Percentiles rank a stretch among this genome's conserved stretches.
Evolutionary conservation across 2,113 vertebrate genomes (phyloP).

Genomic region (Dinomys branickii): DNA sequence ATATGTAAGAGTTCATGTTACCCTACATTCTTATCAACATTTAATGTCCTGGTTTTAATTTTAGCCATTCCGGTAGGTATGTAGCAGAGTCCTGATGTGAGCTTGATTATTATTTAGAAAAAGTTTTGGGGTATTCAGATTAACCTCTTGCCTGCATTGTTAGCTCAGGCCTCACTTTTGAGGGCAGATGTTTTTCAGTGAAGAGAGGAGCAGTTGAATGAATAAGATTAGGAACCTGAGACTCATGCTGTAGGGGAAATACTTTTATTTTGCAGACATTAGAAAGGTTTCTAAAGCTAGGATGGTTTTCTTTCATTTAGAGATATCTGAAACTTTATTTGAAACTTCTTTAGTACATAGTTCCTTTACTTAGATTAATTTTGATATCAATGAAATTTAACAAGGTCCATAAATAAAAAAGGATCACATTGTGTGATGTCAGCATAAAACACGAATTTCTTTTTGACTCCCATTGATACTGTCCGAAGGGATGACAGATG

Average conservation of each 20-base stretch:
- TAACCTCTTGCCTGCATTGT: not conserved
- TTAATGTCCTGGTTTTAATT: not conserved
- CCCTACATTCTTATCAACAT: not conserved
- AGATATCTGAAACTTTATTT: not conserved
- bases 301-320: not conserved
- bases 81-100: not conserved
- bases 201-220: not conserved
- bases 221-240: not conserved
- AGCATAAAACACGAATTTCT: not conserved
- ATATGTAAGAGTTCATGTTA: not conserved
- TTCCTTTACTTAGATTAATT: constrained; percentile 3
- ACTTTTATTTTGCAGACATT: not conserved
- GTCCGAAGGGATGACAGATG: not conserved
- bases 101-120: not conserved
- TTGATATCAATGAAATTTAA: constrained; percentile 6
- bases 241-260: not conserved
- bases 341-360: not conserved
- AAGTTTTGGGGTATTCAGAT: not conserved
- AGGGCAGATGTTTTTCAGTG: not conserved
- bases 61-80: not conserved
- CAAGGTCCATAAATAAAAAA: not conserved
- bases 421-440: not conserved
- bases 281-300: not conserved
- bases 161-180: not conserved
- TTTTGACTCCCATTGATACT: not conserved